Conservation (phyloP, 1,140 invertebrate genomes). For the Pollicipes pollicipes region DNA sequence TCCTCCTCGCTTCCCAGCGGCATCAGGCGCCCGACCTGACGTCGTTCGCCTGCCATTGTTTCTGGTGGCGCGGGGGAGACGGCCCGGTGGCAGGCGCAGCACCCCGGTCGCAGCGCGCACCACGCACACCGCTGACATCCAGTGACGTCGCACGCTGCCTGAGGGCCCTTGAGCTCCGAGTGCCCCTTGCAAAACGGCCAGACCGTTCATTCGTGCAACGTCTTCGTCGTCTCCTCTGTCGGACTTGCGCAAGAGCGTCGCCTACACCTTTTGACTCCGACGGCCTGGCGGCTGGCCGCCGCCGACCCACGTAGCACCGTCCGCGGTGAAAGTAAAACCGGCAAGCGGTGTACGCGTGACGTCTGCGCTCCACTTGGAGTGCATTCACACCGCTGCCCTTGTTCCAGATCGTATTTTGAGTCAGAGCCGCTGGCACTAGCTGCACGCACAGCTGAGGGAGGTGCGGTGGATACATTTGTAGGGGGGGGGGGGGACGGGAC, state of each 20-base stretch:
- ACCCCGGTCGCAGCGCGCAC: no score
- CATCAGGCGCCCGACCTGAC: no score
- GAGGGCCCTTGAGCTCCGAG: neutral
- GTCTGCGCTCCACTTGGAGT: neutral
- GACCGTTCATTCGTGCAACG: neutral
- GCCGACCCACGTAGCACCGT: no score
- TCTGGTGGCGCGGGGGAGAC: no score
- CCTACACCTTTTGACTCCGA: neutral
- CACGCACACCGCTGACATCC: neutral
- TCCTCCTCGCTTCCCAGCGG: no score
- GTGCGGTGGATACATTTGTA: no score
- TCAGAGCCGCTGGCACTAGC: neutral
- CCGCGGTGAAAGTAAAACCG: neutral
- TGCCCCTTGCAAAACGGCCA: neutral
- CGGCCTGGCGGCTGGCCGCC: no score
- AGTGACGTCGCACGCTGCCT: neutral
- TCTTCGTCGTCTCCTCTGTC: neutral
- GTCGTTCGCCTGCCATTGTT: no score
- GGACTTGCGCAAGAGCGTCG: neutral
- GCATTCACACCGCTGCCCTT: neutral
- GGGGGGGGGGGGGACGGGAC: no score
- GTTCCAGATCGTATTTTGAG: neutral
- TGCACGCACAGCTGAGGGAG: no score
- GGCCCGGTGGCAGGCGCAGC: no score
- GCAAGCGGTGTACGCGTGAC: neutral